Evolutionary conservation across 2,797 vertebrate genomes (phyloP).

Genomic region (Clamator glandarius): DNA sequence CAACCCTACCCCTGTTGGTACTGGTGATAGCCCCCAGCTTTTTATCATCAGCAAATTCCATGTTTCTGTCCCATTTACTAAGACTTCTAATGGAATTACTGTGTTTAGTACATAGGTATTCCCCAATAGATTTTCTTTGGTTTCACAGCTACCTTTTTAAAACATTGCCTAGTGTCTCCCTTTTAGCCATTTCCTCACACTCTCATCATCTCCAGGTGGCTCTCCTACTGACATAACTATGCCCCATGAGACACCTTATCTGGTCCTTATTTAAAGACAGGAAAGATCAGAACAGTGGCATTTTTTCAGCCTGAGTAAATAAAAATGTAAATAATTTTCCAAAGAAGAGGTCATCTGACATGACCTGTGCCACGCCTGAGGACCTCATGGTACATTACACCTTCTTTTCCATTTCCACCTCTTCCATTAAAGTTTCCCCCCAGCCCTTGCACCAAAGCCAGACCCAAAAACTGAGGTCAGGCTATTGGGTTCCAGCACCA

Average conservation of each 20-base stretch:
- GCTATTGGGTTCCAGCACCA: neutral
- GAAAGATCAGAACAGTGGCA: neutral
- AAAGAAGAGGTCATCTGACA: neutral
- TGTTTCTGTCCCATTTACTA: too few relatives aligned
- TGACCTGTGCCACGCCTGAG: fast-evolving
- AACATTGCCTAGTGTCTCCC: too few relatives aligned
- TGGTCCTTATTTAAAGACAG: neutral
- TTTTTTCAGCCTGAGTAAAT: neutral
- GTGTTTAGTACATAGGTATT: too few relatives aligned
- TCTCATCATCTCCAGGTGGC: too few relatives aligned
- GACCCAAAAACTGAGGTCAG: neutral
- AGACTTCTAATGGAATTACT: too few relatives aligned
- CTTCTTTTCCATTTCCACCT: neutral
- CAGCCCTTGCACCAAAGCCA: neutral
- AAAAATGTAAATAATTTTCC: neutral
- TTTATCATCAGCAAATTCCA: too few relatives aligned
- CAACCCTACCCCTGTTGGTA: too few relatives aligned
- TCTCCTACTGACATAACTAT: neutral
- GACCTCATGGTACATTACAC: fast-evolving
- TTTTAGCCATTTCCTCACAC: too few relatives aligned
- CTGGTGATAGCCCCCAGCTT: too few relatives aligned
- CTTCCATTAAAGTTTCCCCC: neutral
- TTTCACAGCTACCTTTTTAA: too few relatives aligned
- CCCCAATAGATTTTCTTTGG: too few relatives aligned
- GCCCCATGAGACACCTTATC: too few relatives aligned